phyloP scores from a whole-genome alignment of 1,140 invertebrate species.

The Amyelois transitella region DNA sequence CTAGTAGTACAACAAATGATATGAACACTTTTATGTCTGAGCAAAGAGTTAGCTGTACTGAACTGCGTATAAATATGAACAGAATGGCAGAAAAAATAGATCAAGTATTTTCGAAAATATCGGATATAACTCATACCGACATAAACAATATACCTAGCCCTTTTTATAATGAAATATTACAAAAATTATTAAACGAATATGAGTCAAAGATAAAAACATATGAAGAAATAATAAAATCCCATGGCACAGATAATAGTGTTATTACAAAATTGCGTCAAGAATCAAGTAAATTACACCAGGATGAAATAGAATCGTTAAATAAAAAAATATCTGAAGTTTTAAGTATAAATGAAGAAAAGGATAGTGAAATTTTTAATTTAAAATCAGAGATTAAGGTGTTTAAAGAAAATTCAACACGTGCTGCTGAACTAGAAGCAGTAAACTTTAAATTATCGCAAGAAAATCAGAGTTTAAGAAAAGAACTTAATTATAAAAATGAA shows the following conservation, averaged over 20 bases:
- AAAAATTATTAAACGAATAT: constrained; percentile 55
- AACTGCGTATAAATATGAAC: constrained; percentile 55
- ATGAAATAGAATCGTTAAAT: constrained; percentile 14
- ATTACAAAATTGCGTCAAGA: neutral
- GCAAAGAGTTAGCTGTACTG: constrained; percentile 58
- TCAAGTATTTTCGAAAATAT: constrained; percentile 36
- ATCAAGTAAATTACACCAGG: constrained; percentile 18
- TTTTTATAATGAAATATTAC: constrained; percentile 39
- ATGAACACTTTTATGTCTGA: constrained; percentile 49
- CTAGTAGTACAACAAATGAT: constrained; percentile 18
- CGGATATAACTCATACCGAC: constrained; percentile 17
- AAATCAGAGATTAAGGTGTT: constrained; percentile 26
- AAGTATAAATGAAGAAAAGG: constrained; percentile 25
- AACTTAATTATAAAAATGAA: constrained; percentile 22
- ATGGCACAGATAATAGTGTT: constrained; percentile 20
- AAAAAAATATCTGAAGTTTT: constrained; percentile 21
- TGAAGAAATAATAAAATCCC: constrained; percentile 41
- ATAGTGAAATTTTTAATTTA: constrained; percentile 26
- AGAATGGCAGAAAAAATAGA: constrained; percentile 56
- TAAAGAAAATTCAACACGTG: constrained; percentile 8
- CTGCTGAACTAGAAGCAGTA: neutral
- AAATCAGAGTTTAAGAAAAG: constrained; percentile 29
- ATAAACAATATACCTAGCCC: constrained; percentile 14
- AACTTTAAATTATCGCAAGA: constrained; percentile 17
- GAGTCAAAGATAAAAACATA: constrained; percentile 54